Base-by-base conservation (phyloP, 2,113 vertebrate species). In the Salvator merianae region DNA sequence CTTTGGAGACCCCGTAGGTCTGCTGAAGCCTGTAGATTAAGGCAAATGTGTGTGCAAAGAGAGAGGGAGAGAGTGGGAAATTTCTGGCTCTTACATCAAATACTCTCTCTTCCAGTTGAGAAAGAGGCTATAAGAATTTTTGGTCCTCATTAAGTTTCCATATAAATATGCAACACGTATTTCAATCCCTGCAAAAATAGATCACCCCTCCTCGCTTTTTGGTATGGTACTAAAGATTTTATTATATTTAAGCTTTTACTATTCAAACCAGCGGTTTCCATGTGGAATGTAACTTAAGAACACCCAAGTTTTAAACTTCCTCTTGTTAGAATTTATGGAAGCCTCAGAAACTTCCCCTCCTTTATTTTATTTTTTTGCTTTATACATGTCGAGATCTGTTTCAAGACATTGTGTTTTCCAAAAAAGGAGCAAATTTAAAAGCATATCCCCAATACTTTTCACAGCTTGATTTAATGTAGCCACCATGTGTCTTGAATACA, bases 251-350 rank as follows among this genome's bases (percentile, higher is more conserved):
- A 92, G 85, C 89, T 87, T 90, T 91, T 91, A 73, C 84, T 72
- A 86, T 93, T 93, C 94, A 95, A 95, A 90, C 89, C 91, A 93
- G 86, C 89, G 90, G 89, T 93, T 95, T 95, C 90, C 89, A 92
- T 66, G 91, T 90, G 94, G 94, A 89, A 93, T 91, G 89, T 93
- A 83, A 88, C 86, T 92, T 92, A 84, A 4, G 87, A 96, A 95
- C 96, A 95, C 95, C 94, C 93, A 95, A 90, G 95, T 93, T 94
- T 95, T 94, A 93, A 89, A 95, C 93, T 96, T 96, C 94, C 93
- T 95, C 88, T 90, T 50, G 85, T 93, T 20, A 88, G 92, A 94
- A 94, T 96, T 95, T 95, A 94, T 95, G 90, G 88, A 93, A 90
- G 88, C 40, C 78, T 94, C 83, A 86, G 91, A 93, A 95, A 92